Percentiles rank a stretch among this genome's conserved stretches.
Conservation (phyloP, 1,140 invertebrate species). For the Drosophila eugracilis region DNA sequence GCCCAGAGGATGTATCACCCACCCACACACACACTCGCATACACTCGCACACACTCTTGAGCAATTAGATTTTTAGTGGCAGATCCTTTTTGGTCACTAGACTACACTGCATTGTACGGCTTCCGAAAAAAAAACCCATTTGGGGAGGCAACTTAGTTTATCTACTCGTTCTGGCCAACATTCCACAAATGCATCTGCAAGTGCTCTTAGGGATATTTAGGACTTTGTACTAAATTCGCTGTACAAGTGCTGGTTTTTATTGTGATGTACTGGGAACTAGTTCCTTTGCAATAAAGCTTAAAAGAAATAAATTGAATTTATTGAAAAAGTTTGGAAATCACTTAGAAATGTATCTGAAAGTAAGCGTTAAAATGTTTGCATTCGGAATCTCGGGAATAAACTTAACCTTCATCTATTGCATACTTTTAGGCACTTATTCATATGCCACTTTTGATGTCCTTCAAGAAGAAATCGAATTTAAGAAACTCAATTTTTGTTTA, state of each 20-base stretch:
- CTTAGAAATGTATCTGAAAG: no score
- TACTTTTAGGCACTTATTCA: no score
- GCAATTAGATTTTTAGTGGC: slow-evolving; percentile 9
- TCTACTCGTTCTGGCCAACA: slow-evolving; percentile 4
- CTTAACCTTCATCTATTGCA: no score
- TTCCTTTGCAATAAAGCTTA: no score
- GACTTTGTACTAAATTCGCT: not conserved
- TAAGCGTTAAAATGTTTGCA: no score
- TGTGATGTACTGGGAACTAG: slow-evolving; percentile 1
- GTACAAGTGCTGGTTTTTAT: not conserved
- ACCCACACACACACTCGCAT: no score
- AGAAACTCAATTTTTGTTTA: no score
- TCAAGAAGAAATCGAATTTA: no score
- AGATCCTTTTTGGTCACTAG: not conserved
- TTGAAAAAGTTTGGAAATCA: no score
- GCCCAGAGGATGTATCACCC: slow-evolving; percentile 9
- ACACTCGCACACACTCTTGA: slow-evolving; percentile 1
- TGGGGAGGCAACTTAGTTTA: slow-evolving; percentile 5
- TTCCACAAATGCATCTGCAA: slow-evolving; percentile 22
- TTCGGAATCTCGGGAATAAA: no score
- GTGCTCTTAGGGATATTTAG: slow-evolving; percentile 20
- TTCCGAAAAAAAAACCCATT: not conserved
- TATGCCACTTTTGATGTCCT: no score
- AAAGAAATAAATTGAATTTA: no score
- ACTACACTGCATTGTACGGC: slow-evolving; percentile 9